A percentile compares a stretch with the other conserved stretches of the same genome.
Evolutionary conservation across 2,888 invertebrate species (phyloP).

Genomic region (Griposia aprilina): DNA sequence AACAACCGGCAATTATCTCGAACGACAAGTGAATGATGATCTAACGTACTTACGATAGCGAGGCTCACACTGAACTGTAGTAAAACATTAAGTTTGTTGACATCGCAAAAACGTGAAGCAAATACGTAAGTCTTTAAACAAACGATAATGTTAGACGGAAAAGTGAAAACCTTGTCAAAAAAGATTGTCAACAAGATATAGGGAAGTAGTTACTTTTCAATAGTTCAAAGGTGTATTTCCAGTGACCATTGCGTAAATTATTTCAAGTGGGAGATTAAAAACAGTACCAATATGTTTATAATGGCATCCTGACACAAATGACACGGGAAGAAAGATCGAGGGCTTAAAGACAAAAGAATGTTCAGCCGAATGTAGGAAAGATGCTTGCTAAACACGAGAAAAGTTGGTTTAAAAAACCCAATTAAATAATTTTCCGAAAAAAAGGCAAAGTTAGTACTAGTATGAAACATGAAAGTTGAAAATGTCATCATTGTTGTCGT

Average conservation of each 20-base stretch:
- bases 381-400: background rate
- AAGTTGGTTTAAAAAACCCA: background rate
- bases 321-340: background rate
- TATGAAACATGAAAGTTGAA: background rate
- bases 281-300: background rate
- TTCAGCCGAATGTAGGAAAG: background rate
- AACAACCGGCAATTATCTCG: constrained; percentile 36
- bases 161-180: constrained; percentile 1
- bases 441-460: background rate
- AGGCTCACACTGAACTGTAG: background rate
- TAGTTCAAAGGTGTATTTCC: background rate
- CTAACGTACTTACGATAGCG: constrained; percentile 25
- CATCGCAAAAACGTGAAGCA: constrained; percentile 23
- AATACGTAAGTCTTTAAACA: constrained; percentile 33
- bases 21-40: constrained; percentile 33
- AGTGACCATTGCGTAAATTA: background rate
- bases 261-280: background rate
- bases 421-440: background rate
- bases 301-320: background rate
- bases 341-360: background rate
- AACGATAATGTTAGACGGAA: background rate
- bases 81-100: constrained; percentile 49
- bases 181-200: background rate
- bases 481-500: background rate
- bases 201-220: background rate